These are phyloP conservation scores for Limenitis camilla DNA, from an alignment of 2,888 invertebrate genomes.

Conservation along the genomic window DNA sequence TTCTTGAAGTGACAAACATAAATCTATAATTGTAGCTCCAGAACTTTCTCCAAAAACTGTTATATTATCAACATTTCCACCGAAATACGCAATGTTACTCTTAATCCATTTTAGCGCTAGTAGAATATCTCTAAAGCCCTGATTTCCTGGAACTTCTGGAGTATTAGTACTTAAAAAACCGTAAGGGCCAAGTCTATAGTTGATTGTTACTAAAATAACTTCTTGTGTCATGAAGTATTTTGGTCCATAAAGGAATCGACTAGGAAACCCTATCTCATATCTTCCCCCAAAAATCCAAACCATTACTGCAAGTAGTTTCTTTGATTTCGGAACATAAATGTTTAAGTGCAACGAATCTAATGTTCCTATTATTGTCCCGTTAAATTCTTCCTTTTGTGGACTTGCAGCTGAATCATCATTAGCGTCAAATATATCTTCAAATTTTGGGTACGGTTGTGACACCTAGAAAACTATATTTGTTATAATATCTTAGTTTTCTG, in stretches of 20 bases:
- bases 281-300: conserved; percentile 36
- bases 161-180: conserved; percentile 36
- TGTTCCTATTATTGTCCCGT: no score
- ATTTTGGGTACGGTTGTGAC: no score
- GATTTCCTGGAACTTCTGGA: conserved; percentile 37
- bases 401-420: no score
- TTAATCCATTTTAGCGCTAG: conserved; percentile 36
- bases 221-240: conserved; percentile 29
- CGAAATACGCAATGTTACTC: conserved; percentile 32
- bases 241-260: conserved; percentile 34
- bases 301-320: no score
- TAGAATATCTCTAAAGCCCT: conserved; percentile 37
- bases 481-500: no score
- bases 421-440: no score
- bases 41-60: conserved; percentile 36
- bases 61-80: conserved; percentile 29
- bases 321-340: no score
- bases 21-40: conserved; percentile 37
- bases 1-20: conserved; percentile 31
- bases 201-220: conserved; percentile 33
- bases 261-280: conserved; percentile 42
- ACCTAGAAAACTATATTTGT: no score
- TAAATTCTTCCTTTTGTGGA: no score
- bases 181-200: conserved; percentile 35
- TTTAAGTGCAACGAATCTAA: no score